Conservation (phyloP, 2,888 invertebrate species). For the Brachylomia viminalis region DNA sequence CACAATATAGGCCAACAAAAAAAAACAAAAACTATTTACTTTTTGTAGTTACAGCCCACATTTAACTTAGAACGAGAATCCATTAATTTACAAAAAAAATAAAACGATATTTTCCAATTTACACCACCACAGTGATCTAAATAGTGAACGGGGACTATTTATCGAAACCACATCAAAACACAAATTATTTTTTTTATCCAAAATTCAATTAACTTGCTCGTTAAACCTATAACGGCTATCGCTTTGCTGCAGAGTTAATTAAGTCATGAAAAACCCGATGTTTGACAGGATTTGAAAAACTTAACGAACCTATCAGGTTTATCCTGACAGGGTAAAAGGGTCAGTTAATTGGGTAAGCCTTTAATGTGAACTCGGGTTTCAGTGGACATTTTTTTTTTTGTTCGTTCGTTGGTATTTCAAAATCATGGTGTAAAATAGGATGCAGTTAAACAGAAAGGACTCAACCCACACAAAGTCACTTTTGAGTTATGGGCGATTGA, state of each 20-base stretch:
- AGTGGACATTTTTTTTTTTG: background rate
- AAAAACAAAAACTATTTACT: too few species aligned
- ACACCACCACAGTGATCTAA: background rate
- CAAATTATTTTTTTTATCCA: slow-evolving; percentile 7
- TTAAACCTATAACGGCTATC: slow-evolving; percentile 31
- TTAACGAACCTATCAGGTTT: background rate
- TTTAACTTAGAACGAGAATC: background rate
- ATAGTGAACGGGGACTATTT: background rate
- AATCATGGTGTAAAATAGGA: background rate
- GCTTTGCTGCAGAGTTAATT: slow-evolving; percentile 39
- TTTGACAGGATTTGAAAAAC: slow-evolving; percentile 24
- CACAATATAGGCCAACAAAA: too few species aligned
- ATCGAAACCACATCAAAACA: slow-evolving; percentile 11
- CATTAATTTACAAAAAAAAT: background rate
- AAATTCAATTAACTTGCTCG: slow-evolving; percentile 35
- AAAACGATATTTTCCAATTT: slow-evolving; percentile 22
- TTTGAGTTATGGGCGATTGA: too few species aligned
- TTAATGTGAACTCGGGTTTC: background rate
- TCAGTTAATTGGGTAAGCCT: slow-evolving; percentile 17
- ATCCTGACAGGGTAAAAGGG: background rate
- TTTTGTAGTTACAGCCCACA: background rate
- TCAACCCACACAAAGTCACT: too few species aligned
- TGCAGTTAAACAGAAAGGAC: too few species aligned
- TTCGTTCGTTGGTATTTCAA: background rate
- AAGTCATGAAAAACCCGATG: slow-evolving; percentile 24